Percentiles rank a stretch among this genome's conserved stretches.
These are phyloP conservation scores for Halocynthia roretzi DNA, from an alignment of 23 tunicate genomes.

Conservation along the genomic window DNA sequence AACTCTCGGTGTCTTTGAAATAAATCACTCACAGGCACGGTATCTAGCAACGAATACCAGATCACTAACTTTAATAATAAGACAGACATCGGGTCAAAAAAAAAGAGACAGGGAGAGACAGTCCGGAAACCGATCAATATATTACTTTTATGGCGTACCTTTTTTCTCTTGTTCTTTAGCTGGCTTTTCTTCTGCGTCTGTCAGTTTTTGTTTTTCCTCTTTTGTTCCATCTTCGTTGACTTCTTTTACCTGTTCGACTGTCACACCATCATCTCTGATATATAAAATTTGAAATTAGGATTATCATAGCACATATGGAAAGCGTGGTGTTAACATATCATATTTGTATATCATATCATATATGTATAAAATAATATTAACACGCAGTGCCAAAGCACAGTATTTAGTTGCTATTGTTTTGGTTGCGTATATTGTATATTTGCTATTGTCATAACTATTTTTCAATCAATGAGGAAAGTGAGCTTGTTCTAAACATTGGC, in stretches of 20 bases:
- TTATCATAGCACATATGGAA: too few species aligned
- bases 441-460: too few species aligned
- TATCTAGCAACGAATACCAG: neutral
- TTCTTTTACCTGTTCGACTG: constrained; percentile 60
- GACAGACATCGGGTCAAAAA: neutral
- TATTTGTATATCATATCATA: neutral
- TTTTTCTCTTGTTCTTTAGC: constrained; percentile 21
- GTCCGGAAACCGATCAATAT: too few species aligned
- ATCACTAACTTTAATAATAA: neutral
- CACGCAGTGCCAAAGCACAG: too few species aligned
- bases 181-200: constrained; percentile 68
- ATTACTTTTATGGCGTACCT: neutral
- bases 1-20: neutral
- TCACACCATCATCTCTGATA: constrained; percentile 31
- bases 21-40: neutral
- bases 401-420: too few species aligned
- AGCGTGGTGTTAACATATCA: neutral
- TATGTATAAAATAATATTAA: neutral
- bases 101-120: too few species aligned
- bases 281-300: neutral
- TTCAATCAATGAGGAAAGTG: too few species aligned
- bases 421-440: too few species aligned
- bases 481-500: too few species aligned
- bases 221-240: constrained; percentile 68
- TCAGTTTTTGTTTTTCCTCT: constrained; percentile 70